Conservation (phyloP, 2,113 vertebrate species). For the Microcebus murinus region DNA sequence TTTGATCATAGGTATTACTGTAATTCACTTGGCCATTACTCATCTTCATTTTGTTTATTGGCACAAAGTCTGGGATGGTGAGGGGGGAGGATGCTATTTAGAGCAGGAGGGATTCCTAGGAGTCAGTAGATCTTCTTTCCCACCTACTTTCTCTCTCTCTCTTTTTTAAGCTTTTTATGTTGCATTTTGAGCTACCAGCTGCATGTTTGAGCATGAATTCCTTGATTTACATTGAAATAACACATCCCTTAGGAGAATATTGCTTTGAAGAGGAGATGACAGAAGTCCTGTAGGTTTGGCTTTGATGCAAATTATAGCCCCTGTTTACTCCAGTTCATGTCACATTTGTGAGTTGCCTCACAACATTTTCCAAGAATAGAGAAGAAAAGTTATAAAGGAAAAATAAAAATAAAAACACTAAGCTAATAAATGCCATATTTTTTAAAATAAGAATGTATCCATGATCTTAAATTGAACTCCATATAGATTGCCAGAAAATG, state of each 20-base stretch:
- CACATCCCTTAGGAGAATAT: constrained; percentile 26
- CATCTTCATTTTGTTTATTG: neutral
- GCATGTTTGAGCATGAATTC: neutral
- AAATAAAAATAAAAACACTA: constrained; percentile 49
- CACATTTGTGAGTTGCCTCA: constrained; percentile 23
- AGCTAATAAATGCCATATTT: neutral
- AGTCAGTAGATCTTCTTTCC: neutral
- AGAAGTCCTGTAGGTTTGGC: constrained; percentile 38
- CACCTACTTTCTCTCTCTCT: neutral
- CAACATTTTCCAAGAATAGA: neutral
- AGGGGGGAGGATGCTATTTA: neutral
- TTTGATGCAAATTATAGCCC: constrained; percentile 55
- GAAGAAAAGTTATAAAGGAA: constrained; percentile 50
- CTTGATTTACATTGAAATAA: constrained; percentile 39
- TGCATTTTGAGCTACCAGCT: neutral
- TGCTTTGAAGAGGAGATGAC: constrained; percentile 59
- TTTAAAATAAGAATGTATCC: neutral
- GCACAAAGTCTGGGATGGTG: neutral
- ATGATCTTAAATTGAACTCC: constrained; percentile 8
- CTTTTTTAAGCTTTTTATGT: neutral
- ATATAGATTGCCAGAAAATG: neutral
- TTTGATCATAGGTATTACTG: neutral
- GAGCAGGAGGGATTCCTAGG: neutral
- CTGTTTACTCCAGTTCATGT: neutral
- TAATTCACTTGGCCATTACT: neutral